A percentile compares a stretch with the other conserved stretches of the same genome.
Evolutionary conservation across 2,113 vertebrate genomes (phyloP).

Genomic region (Garra rufa): DNA sequence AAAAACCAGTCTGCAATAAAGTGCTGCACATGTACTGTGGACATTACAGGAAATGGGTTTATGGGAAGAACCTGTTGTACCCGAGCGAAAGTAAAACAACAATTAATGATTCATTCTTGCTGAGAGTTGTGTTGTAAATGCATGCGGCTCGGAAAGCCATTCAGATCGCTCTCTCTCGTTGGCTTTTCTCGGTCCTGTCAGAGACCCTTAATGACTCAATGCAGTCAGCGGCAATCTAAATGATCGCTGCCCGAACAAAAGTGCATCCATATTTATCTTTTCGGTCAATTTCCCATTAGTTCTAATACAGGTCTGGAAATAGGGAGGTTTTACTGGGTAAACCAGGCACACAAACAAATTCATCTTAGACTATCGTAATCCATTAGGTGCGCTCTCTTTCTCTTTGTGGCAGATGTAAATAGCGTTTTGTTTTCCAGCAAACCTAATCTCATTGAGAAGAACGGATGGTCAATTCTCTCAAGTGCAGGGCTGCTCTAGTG

Average conservation of each 20-base stretch:
- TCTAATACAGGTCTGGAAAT: slow-evolving; percentile 51
- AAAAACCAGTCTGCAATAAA: neutral
- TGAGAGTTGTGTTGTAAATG: neutral
- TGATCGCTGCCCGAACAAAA: slow-evolving; percentile 57
- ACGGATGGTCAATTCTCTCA: slow-evolving; percentile 29
- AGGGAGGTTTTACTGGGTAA: slow-evolving; percentile 15
- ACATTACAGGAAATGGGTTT: neutral
- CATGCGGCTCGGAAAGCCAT: slow-evolving; percentile 62
- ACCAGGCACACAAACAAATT: slow-evolving; percentile 54
- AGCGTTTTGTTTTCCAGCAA: slow-evolving; percentile 41
- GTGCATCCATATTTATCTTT: slow-evolving; percentile 60
- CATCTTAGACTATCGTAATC: slow-evolving; percentile 55
- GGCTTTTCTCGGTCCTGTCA: slow-evolving; percentile 64
- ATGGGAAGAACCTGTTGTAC: slow-evolving; percentile 2
- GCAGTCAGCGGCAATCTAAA: slow-evolving; percentile 54
- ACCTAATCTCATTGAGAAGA: slow-evolving; percentile 40
- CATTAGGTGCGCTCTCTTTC: slow-evolving; percentile 55
- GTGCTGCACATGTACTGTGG: neutral
- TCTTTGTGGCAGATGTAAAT: slow-evolving; percentile 38
- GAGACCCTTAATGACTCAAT: slow-evolving; percentile 69
- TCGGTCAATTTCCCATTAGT: slow-evolving; percentile 60
- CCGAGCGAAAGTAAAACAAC: slow-evolving; percentile 62
- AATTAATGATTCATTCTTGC: slow-evolving; percentile 72
- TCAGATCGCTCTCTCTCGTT: slow-evolving; percentile 68
- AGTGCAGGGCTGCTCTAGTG: neutral